Conservation (phyloP, 2,113 vertebrate species). For the Rhinichthys klamathensis region DNA sequence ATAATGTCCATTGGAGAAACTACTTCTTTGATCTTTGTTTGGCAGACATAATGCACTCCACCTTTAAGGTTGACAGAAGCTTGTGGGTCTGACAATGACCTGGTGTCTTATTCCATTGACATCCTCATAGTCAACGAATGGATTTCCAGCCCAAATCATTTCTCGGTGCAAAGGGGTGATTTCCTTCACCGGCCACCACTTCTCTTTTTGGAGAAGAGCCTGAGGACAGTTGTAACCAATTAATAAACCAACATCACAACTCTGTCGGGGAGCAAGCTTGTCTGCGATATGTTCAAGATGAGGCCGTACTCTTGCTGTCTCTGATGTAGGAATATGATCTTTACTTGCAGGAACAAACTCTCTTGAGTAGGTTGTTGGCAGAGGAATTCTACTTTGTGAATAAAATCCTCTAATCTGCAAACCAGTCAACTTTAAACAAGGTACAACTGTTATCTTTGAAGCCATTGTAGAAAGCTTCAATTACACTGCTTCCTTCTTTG, state of each 20-base stretch:
- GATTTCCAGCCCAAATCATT: not conserved
- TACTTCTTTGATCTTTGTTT: no score
- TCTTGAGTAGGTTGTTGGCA: not conserved
- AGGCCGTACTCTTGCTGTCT: not conserved
- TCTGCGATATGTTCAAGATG: slow-evolving; percentile 15
- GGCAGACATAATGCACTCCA: no score
- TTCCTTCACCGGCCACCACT: not conserved
- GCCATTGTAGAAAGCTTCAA: no score
- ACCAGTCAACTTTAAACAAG: no score
- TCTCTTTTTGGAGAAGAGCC: slow-evolving; percentile 12
- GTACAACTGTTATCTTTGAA: no score
- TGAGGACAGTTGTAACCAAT: slow-evolving; percentile 20
- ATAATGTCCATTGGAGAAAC: no score
- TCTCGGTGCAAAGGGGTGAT: not conserved
- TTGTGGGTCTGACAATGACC: no score
- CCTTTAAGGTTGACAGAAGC: no score
- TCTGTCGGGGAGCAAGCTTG: not conserved
- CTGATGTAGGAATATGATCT: not conserved
- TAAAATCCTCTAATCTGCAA: no score
- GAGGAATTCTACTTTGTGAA: not conserved
- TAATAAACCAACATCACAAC: slow-evolving; percentile 1
- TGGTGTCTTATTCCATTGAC: not conserved
- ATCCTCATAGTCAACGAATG: not conserved
- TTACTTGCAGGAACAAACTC: slow-evolving; percentile 12
- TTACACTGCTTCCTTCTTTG: no score